phyloP scores from a whole-genome alignment of 2,797 vertebrate genomes.

The Molothrus aeneus region DNA sequence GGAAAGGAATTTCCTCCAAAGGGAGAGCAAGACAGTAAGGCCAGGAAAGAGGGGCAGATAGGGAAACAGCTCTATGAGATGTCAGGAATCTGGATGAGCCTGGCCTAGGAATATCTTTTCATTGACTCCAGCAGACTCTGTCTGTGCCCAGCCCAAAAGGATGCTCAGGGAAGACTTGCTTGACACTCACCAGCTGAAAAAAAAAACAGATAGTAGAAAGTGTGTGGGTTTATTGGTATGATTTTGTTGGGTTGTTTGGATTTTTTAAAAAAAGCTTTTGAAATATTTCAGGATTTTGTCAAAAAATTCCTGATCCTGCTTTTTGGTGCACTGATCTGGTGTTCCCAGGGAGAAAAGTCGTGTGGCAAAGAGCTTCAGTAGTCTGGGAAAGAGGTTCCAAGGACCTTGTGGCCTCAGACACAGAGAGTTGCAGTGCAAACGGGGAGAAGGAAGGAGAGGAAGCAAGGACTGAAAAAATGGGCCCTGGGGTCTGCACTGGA shows the following conservation, averaged over 20 bases:
- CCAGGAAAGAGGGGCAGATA: slow-evolving; percentile 45
- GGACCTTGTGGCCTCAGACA: background rate
- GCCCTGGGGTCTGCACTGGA: background rate
- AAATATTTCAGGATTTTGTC: background rate
- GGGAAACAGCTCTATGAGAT: slow-evolving; percentile 51
- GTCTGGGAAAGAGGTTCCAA: background rate
- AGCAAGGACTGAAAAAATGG: background rate
- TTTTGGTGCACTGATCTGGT: background rate
- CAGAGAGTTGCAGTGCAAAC: background rate
- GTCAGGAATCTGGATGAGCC: background rate
- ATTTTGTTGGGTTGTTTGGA: background rate
- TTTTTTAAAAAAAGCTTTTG: background rate
- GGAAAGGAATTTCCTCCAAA: slow-evolving; percentile 73
- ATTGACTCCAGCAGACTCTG: background rate
- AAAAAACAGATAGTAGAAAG: background rate
- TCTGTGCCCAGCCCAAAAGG: background rate
- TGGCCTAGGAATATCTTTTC: background rate
- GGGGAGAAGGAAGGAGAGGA: background rate
- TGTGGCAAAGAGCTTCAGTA: background rate
- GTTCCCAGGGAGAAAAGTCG: background rate
- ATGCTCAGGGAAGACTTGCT: background rate
- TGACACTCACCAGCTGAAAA: background rate
- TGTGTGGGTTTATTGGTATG: background rate
- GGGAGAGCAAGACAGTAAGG: slow-evolving; percentile 54
- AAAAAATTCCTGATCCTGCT: background rate